These are phyloP conservation scores for Parazoanthus darwini DNA, from an alignment of 92 coral and sea anemone genomes.

Conservation along the genomic window DNA sequence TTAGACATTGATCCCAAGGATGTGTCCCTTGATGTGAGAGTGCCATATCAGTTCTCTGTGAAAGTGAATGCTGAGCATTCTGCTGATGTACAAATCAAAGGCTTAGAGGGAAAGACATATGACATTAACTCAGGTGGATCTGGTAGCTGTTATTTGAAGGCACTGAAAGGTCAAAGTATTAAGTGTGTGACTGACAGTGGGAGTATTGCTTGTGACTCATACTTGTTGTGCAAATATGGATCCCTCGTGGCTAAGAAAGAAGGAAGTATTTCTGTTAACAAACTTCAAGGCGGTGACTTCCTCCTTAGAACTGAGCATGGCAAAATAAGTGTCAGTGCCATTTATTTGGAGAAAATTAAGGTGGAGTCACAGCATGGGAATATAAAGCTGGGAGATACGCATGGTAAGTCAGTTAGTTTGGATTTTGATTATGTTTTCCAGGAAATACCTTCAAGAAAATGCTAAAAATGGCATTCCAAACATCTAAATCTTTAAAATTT, in stretches of 20 bases:
- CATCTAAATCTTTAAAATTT: no score
- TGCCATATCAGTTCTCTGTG: constrained; percentile 65
- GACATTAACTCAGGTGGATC: constrained; percentile 51
- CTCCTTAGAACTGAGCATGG: constrained; percentile 68
- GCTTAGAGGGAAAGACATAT: constrained; percentile 70
- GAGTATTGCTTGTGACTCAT: constrained; percentile 63
- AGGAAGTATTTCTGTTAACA: constrained; percentile 70
- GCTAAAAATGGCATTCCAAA: no score
- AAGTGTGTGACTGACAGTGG: constrained; percentile 60
- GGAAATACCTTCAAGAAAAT: no score
- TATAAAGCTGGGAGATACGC: constrained; percentile 81
- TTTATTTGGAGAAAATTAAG: constrained; percentile 69
- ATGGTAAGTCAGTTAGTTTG: constrained; percentile 62
- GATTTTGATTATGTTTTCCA: no score
- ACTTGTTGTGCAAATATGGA: constrained; percentile 70
- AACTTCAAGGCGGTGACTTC: constrained; percentile 85
- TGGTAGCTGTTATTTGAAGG: constrained; percentile 62
- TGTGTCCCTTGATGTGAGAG: constrained; percentile 57
- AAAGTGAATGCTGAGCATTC: constrained; percentile 52
- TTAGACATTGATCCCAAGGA: constrained; percentile 59
- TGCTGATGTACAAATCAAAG: constrained; percentile 61
- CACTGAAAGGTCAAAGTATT: constrained; percentile 66
- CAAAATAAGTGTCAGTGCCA: constrained; percentile 57
- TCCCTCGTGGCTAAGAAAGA: constrained; percentile 52
- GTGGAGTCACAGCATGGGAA: constrained; percentile 64